These are phyloP conservation scores for Chironomus striatipennis DNA, from an alignment of 1,140 invertebrate species.

Conservation along the genomic window DNA sequence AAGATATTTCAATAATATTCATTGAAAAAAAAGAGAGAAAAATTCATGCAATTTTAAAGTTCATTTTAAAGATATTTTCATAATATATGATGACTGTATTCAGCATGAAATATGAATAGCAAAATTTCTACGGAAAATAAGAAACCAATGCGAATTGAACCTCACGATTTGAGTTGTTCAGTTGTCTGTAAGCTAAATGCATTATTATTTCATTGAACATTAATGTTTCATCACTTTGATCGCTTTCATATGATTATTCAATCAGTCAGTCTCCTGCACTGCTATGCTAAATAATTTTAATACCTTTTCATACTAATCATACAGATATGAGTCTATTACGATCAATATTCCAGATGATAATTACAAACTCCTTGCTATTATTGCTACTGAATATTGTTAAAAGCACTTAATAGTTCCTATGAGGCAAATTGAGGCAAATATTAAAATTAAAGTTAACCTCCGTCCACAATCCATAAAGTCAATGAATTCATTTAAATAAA, in stretches of 20 bases:
- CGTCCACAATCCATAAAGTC: no score
- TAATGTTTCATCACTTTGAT: slow-evolving; percentile 9
- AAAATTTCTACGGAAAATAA: no score
- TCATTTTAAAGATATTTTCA: neutral
- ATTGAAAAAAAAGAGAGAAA: no score
- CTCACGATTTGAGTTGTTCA: neutral
- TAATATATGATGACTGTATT: neutral
- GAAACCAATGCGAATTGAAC: slow-evolving; percentile 6
- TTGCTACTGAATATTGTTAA: no score
- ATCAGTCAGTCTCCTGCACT: neutral
- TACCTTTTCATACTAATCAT: neutral
- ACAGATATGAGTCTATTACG: neutral
- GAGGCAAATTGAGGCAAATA: no score
- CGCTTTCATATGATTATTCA: slow-evolving; percentile 19
- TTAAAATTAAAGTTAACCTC: neutral
- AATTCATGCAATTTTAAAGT: slow-evolving; percentile 16
- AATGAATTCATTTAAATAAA: neutral
- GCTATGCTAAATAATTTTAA: neutral
- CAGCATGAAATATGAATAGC: neutral
- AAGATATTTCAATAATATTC: no score
- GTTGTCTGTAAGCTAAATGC: slow-evolving; percentile 1
- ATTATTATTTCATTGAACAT: slow-evolving; percentile 18
- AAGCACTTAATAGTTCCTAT: neutral
- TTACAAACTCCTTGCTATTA: neutral
- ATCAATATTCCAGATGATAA: neutral